Percentiles rank a stretch among this genome's conserved stretches.
Evolutionary conservation across 2,888 invertebrate genomes (phyloP).

Genomic region (Strigamia crassipes): DNA sequence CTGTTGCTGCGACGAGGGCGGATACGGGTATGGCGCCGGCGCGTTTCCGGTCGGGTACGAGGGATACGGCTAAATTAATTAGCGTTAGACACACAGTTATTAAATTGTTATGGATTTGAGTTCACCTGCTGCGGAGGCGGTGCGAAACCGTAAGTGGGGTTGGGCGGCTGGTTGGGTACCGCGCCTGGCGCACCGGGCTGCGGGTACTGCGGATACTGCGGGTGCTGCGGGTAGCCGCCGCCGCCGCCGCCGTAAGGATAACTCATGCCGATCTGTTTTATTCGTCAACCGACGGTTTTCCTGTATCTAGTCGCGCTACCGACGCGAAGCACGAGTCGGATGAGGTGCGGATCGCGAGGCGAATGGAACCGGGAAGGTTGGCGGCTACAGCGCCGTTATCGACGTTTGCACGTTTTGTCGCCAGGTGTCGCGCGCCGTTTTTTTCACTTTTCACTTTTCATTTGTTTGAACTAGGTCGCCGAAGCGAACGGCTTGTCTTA

Average conservation of each 20-base stretch:
- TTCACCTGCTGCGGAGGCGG: conserved; percentile 12
- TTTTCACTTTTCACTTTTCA: no score
- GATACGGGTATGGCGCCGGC: neutral
- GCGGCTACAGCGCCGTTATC: neutral
- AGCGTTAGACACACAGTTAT: neutral
- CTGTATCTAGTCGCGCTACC: neutral
- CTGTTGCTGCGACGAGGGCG: neutral
- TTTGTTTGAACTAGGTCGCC: no score
- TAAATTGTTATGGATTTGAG: neutral
- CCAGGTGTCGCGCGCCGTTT: neutral
- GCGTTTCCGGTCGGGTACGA: neutral
- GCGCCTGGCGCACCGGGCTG: neutral
- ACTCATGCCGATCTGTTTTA: neutral
- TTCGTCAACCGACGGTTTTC: neutral
- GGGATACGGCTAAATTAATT: neutral
- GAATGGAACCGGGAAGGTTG: neutral
- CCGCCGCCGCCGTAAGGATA: neutral
- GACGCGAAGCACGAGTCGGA: no score
- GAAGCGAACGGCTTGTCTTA: no score
- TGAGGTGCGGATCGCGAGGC: no score
- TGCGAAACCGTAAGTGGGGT: neutral
- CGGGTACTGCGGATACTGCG: neutral
- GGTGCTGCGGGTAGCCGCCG: neutral
- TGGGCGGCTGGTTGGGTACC: neutral
- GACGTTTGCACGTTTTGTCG: neutral